Evolutionary conservation across 2,113 vertebrate species (phyloP).

Genomic region (Sula dactylatra): DNA sequence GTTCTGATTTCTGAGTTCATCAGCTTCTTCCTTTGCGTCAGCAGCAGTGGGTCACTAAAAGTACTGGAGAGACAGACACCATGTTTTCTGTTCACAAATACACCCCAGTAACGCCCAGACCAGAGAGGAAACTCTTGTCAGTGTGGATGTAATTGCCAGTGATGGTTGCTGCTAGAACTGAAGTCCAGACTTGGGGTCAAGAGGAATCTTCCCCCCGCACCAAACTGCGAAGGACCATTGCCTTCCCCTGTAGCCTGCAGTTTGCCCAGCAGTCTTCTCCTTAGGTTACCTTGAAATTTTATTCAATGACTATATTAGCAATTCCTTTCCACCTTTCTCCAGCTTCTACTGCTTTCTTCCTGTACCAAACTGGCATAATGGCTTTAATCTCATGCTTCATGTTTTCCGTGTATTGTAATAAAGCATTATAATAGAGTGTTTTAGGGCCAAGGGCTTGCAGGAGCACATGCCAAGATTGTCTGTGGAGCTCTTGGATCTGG

Average conservation of each 20-base stretch:
- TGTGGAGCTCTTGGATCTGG: not conserved
- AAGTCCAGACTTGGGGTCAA: not conserved
- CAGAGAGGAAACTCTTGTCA: not conserved
- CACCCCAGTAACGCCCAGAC: not conserved
- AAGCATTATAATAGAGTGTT: not conserved
- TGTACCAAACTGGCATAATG: not conserved
- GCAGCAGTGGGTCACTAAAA: not conserved
- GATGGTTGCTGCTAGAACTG: not conserved
- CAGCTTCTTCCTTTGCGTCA: not conserved
- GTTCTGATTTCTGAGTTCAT: not conserved
- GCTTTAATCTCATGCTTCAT: not conserved
- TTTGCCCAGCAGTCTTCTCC: not conserved
- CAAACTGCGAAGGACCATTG: not conserved
- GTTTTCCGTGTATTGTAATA: not conserved
- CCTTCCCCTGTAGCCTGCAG: not conserved
- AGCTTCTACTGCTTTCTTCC: not conserved
- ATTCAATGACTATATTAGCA: not conserved
- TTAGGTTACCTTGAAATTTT: not conserved
- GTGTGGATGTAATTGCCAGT: not conserved
- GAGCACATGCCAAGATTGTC: not conserved
- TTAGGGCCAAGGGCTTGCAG: not conserved
- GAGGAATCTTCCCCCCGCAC: not conserved
- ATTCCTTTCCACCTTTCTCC: not conserved
- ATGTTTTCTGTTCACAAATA: not conserved
- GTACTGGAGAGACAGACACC: not conserved